phyloP scores from a whole-genome alignment of 2,888 invertebrate species.

The Ganaspis brasiliensis region DNA sequence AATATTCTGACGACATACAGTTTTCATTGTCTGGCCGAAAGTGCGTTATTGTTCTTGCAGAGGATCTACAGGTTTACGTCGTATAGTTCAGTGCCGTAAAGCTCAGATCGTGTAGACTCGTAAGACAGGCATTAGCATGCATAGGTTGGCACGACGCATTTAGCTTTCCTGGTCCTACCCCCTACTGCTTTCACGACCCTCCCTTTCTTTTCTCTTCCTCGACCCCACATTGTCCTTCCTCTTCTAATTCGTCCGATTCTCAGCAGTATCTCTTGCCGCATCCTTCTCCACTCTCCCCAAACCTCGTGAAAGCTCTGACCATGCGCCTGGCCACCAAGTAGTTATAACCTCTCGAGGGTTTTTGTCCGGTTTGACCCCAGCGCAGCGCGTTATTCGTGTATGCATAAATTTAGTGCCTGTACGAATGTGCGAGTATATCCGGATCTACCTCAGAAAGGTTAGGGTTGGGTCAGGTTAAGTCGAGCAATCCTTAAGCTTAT shows the following conservation, averaged over 20 bases:
- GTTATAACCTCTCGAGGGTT: slow-evolving; percentile 63
- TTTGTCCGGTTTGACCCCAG: slow-evolving; percentile 58
- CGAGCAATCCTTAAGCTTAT: slow-evolving; percentile 33
- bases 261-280: not conserved
- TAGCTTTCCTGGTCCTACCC: slow-evolving; percentile 62
- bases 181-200: slow-evolving; percentile 48
- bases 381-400: slow-evolving; percentile 61
- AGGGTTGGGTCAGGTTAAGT: slow-evolving; percentile 30
- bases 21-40: slow-evolving; percentile 28
- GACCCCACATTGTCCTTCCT: slow-evolving; percentile 44
- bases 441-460: slow-evolving; percentile 43
- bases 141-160: slow-evolving; percentile 74
- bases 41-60: slow-evolving; percentile 31
- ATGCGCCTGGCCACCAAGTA: slow-evolving; percentile 50
- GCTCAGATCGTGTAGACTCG: slow-evolving; percentile 68
- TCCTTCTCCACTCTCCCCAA: slow-evolving; percentile 40
- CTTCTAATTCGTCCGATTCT: slow-evolving; percentile 43
- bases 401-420: slow-evolving; percentile 67
- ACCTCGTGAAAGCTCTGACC: slow-evolving; percentile 52
- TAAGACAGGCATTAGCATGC: slow-evolving; percentile 77
- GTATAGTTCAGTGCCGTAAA: slow-evolving; percentile 65
- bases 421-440: slow-evolving; percentile 57
- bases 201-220: slow-evolving; percentile 51
- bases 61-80: slow-evolving; percentile 68
- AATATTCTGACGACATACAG: slow-evolving; percentile 24